phyloP scores from a whole-genome alignment of 2,113 vertebrate genomes.

The Gallinago media region DNA sequence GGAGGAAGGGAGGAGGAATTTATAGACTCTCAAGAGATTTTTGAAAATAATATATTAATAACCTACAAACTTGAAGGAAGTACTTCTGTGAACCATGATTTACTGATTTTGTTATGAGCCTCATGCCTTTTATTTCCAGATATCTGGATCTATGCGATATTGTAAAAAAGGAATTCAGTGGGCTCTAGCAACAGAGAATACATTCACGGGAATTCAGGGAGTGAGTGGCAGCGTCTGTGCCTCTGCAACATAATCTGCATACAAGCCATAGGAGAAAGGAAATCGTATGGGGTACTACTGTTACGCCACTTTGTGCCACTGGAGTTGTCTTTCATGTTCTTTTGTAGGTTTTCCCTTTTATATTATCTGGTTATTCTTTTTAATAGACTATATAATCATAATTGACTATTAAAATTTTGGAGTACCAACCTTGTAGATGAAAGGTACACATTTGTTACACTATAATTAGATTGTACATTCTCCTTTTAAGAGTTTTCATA shows the following conservation, averaged over 20 bases:
- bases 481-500: conserved; percentile 58
- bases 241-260: background rate
- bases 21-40: background rate
- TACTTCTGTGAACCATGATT: background rate
- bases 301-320: background rate
- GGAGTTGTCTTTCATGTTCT: conserved; percentile 27
- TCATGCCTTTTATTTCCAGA: background rate
- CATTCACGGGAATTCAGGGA: background rate
- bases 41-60: background rate
- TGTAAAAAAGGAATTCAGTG: background rate
- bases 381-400: conserved; percentile 62
- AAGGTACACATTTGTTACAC: conserved; percentile 67
- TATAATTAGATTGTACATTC: conserved; percentile 64
- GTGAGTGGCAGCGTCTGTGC: background rate
- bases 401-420: conserved; percentile 56
- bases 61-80: background rate
- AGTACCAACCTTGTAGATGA: conserved; percentile 55
- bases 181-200: background rate
- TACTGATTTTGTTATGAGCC: background rate
- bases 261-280: background rate
- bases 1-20: background rate
- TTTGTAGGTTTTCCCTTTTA: conserved; percentile 30
- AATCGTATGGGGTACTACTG: background rate
- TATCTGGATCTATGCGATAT: background rate
- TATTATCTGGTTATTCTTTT: conserved; percentile 49